Percentiles rank a stretch among this genome's conserved stretches.
These are phyloP conservation scores for Neolamprologus multifasciatus DNA, from an alignment of 2,797 vertebrate species.

Conservation along the genomic window DNA sequence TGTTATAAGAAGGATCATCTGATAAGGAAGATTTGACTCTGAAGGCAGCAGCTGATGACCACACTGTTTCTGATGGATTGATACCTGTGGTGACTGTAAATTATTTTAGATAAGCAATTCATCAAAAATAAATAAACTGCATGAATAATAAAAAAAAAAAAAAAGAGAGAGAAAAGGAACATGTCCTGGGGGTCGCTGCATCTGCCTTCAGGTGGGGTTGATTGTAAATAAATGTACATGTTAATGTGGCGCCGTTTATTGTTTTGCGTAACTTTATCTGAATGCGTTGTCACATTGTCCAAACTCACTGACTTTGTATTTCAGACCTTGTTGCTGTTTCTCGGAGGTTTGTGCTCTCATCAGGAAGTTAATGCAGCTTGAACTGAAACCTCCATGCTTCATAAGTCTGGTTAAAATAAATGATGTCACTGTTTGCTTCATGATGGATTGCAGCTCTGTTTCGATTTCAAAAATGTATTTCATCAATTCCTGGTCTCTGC, in stretches of 20 bases:
- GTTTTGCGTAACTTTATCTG: not conserved
- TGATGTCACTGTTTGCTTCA: not conserved
- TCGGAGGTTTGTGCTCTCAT: not conserved
- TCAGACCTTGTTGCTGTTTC: not conserved
- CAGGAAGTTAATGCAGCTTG: not conserved
- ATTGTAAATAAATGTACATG: conserved; percentile 70
- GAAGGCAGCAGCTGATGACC: not conserved
- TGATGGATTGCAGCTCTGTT: not conserved
- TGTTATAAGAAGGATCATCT: not conserved
- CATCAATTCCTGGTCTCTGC: not conserved
- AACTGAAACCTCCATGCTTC: not conserved
- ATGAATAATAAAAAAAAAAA: not conserved
- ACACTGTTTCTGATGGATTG: not conserved
- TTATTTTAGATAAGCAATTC: not conserved
- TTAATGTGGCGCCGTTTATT: not conserved
- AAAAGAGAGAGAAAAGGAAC: not conserved
- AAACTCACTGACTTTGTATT: not conserved
- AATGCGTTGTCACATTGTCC: not conserved
- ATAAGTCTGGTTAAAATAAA: not conserved
- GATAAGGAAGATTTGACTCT: not conserved
- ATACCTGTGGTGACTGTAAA: not conserved
- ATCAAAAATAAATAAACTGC: not conserved
- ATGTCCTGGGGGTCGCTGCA: not conserved
- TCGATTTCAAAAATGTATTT: conserved; percentile 20
- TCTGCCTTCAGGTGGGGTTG: not conserved